These are phyloP conservation scores for Teleogryllus occipitalis DNA, from an alignment of 1,140 invertebrate genomes.

Conservation along the genomic window DNA sequence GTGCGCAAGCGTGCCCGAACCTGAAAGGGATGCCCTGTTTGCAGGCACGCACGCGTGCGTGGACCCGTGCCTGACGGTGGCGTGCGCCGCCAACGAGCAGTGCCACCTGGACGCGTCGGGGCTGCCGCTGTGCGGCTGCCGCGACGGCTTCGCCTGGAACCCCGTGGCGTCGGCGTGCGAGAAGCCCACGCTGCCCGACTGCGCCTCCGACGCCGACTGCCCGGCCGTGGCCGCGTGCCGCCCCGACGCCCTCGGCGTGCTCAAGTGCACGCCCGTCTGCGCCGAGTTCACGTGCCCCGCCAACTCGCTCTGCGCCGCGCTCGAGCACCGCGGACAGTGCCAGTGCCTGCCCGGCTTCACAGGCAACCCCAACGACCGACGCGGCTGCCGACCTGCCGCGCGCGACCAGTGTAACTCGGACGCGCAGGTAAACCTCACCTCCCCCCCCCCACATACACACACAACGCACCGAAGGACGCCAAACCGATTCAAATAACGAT, in stretches of 20 bases:
- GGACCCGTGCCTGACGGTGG: constrained; percentile 66
- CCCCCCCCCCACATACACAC: too few relatives aligned
- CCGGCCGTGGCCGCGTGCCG: constrained; percentile 56
- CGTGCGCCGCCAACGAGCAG: constrained; percentile 71
- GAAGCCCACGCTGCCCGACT: constrained; percentile 76
- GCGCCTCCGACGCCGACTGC: constrained; percentile 63
- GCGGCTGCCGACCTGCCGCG: constrained; percentile 62
- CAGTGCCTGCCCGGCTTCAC: constrained; percentile 69
- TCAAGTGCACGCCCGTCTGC: constrained; percentile 72
- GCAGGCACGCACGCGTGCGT: constrained; percentile 53
- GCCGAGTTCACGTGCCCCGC: constrained; percentile 68
- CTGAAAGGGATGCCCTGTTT: too few relatives aligned
- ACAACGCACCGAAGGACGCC: too few relatives aligned
- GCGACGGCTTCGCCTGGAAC: constrained; percentile 69
- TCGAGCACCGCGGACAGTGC: constrained; percentile 64
- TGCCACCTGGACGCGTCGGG: constrained; percentile 57
- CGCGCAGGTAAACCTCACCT: constrained; percentile 30
- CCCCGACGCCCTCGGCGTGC: constrained; percentile 72
- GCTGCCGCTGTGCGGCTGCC: constrained; percentile 66
- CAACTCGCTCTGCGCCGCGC: constrained; percentile 70
- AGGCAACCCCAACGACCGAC: constrained; percentile 81
- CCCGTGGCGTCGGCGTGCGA: constrained; percentile 69
- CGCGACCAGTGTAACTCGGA: constrained; percentile 69
- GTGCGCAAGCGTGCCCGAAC: neutral
- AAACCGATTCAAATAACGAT: too few relatives aligned